Base-by-base conservation (phyloP, 2,888 invertebrate species). In the Aphodius sticticus region DNA sequence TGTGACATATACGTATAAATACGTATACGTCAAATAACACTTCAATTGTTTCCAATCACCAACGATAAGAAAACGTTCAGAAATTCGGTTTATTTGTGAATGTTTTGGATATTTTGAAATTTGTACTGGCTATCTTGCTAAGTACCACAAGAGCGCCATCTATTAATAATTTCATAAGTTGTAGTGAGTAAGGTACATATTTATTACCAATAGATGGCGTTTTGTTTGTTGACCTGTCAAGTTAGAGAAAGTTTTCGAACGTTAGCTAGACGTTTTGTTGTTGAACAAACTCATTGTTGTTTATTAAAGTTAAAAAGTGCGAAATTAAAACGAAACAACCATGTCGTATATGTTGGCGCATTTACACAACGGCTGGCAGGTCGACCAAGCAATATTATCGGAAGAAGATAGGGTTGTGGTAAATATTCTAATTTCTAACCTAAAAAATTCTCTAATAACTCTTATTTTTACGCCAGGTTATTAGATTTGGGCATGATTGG, bases 281-380 rank as follows among this genome's bases (percentile, higher is more conserved):
- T 69, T 69, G 69, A 69, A 70, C 14, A 5, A 70, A 70, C 70
- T 1, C 14, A 69, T 16, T 70, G 5, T 16, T 16, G 26, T 70
- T 70, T 70, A 14, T 16, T 14, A 3, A 12, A 70, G 26, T 70
- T 70, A 70, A 70, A 70, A 16, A 6, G 70, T 9, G 14, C 7
- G 6, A 70, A 70, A 70, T 16, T 70, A 78, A 80, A 77, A 82
- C 69, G 26, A 15, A 69, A 71, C 75, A 86, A 93, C 87, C 82
- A 99, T 99, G 99, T 99, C 99, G 90, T 99, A 99, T 91, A 99
- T 99, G 99, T 90, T 99, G 86, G 97, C 98, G 84, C 99, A 99
- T 95, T 94, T 99, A 86, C 97, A 98, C 91, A 99, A 99, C 90
- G 99, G 99, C 69, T 99, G 99, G 99, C 99, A 99, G 91, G 99